Evolutionary conservation across 2,797 vertebrate species (phyloP).

Genomic region (Acanthurus tractus): DNA sequence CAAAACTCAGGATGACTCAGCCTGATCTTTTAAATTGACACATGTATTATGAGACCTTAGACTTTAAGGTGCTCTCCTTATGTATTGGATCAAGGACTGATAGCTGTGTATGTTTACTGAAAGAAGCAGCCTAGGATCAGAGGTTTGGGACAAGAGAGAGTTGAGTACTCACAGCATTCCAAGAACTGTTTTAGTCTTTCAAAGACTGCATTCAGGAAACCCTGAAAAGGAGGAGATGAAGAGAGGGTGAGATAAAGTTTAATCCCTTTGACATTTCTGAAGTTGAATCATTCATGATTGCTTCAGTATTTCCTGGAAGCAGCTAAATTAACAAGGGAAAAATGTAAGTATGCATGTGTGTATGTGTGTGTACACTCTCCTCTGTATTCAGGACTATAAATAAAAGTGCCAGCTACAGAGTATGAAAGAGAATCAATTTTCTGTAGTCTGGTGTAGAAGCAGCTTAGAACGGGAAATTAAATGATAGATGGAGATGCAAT

Average conservation of each 20-base stretch:
- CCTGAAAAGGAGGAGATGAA: conserved; percentile 84
- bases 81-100: conserved; percentile 20
- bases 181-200: conserved; percentile 95
- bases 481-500: conserved; percentile 71
- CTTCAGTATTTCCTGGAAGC: conserved; percentile 41
- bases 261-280: conserved; percentile 60
- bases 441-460: conserved; percentile 35
- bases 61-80: conserved; percentile 15
- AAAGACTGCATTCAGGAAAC: conserved; percentile 94
- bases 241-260: conserved; percentile 57
- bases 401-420: conserved; percentile 49
- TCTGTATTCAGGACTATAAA: conserved; percentile 44
- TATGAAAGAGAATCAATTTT: conserved; percentile 66
- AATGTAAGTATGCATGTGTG: conserved; percentile 13
- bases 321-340: conserved; percentile 49
- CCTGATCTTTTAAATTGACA: conserved; percentile 36
- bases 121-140: conserved; percentile 36
- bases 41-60: not conserved
- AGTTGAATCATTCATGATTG: conserved; percentile 56
- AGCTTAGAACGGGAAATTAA: conserved; percentile 58
- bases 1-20: not conserved
- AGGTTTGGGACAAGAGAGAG: conserved; percentile 35
- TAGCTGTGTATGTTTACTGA: conserved; percentile 41
- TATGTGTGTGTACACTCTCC: conserved; percentile 19
- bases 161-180: conserved; percentile 93